Percentiles rank a stretch among this genome's conserved stretches.
phyloP scores from a whole-genome alignment of 2,888 invertebrate genomes.

The Argynnis bischoffii region DNA sequence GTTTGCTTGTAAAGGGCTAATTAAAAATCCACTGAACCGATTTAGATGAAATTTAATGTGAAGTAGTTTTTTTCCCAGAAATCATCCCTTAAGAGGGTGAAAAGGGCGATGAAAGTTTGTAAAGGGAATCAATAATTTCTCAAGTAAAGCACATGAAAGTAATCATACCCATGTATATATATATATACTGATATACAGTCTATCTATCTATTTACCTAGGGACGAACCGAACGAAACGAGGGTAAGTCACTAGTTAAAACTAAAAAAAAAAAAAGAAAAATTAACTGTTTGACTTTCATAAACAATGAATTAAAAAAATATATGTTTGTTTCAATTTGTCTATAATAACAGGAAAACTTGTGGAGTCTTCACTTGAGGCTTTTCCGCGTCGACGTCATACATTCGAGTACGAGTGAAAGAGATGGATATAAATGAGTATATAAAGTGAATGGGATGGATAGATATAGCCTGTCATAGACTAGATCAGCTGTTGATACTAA shows the following conservation, averaged over 20 bases:
- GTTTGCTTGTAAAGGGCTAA: too few species aligned
- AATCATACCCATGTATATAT: too few species aligned
- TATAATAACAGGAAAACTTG: constrained; percentile 33
- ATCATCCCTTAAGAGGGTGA: too few species aligned
- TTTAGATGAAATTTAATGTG: too few species aligned
- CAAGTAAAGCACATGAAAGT: too few species aligned
- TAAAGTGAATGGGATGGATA: constrained; percentile 52
- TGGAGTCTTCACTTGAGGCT: constrained; percentile 32
- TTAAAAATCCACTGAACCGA: too few species aligned
- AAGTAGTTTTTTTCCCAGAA: too few species aligned
- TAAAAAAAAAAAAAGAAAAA: background rate
- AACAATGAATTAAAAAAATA: background rate
- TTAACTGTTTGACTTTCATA: background rate
- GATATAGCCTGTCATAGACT: constrained; percentile 55
- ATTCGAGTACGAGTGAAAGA: constrained; percentile 27
- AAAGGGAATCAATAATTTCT: too few species aligned
- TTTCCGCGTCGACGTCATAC: constrained; percentile 36
- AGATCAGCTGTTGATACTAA: background rate
- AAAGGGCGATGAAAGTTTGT: too few species aligned
- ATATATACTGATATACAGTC: too few species aligned
- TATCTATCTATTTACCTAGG: too few species aligned
- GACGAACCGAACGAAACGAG: too few species aligned
- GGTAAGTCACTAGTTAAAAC: background rate
- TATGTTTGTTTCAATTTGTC: constrained; percentile 18
- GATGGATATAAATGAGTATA: constrained; percentile 13